phyloP scores from a whole-genome alignment of 2,797 vertebrate species.

The Dendrocincla fuliginosa region DNA sequence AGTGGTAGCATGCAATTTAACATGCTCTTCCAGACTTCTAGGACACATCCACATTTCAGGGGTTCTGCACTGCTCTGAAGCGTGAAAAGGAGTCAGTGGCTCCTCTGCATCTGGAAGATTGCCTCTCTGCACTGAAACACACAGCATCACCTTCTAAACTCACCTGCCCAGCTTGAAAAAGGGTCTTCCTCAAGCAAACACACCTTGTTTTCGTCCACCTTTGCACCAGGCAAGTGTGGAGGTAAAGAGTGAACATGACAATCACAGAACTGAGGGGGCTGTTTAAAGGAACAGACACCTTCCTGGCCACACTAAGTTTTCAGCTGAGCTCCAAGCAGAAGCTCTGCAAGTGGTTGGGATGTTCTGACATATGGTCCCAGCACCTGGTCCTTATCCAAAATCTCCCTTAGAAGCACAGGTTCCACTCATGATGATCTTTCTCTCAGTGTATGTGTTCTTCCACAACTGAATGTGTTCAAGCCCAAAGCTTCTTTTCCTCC shows the following conservation, averaged over 20 bases:
- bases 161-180: not conserved
- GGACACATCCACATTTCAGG: not conserved
- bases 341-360: not conserved
- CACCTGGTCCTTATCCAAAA: not conserved
- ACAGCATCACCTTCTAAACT: not conserved
- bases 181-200: not conserved
- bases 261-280: not conserved
- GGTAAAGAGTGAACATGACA: not conserved
- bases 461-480: fast-evolving
- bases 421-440: not conserved
- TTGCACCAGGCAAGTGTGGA: not conserved
- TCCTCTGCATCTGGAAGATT: not conserved
- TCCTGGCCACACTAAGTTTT: not conserved
- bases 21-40: not conserved
- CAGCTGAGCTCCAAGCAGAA: not conserved
- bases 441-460: not conserved
- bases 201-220: not conserved
- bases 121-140: not conserved
- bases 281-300: not conserved
- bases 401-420: not conserved
- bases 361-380: not conserved
- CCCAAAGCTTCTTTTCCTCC: not conserved
- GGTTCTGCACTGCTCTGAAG: not conserved
- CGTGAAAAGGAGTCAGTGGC: not conserved
- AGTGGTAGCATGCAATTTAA: not conserved